Evolutionary conservation across 1,140 invertebrate genomes (phyloP), one percentile per base, ranked within the genome.

Genomic region (Tetragnatha versicolor): DNA sequence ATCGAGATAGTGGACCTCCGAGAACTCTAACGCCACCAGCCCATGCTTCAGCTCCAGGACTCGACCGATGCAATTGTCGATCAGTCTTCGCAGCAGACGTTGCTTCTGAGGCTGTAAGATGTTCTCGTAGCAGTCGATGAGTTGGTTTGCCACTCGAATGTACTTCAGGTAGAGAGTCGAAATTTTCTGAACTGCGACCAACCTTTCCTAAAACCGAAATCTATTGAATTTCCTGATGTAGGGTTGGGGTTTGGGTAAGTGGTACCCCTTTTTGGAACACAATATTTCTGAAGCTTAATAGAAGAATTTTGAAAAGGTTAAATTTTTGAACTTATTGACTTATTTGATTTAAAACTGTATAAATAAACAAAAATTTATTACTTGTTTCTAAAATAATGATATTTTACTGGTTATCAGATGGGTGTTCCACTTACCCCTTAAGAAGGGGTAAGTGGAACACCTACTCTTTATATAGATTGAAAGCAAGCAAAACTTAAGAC

Each of bases 81-180:
- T 84, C 2, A 96, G 84, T 80, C 92, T 91, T 55, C 91, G 90
- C 0, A 98, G 88, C 3, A 97, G 86, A 33, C 92, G 83, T 49
- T 95, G 87, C 84, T 98, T 98, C 85, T 98, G 96, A 0, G 96
- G 94, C 84, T 98, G 96, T 31, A 96, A 88, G 70, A 96, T 90
- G 87, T 95, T 94, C 84, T 97, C 95, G 82, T 96, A 94, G 73
- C 93, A 93, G 79, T 90, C 86, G 83, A 94, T 91, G 10, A 98
- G 83, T 79, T 90, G 90, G 72, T 93, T 90, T 12, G 92, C 89
- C 0, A 94, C 88, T 17, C 91, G 85, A 3, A 95, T 92, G 82
- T 98, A 98, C 66, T 91, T 91, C 0, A 94, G 87, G 83, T 94
- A 94, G 82, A 87, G n/a, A 9, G 20, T 49, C 2, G 76, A 51